Evolutionary conservation across 1,140 invertebrate species (phyloP).

Genomic region (Penaeus indicus): DNA sequence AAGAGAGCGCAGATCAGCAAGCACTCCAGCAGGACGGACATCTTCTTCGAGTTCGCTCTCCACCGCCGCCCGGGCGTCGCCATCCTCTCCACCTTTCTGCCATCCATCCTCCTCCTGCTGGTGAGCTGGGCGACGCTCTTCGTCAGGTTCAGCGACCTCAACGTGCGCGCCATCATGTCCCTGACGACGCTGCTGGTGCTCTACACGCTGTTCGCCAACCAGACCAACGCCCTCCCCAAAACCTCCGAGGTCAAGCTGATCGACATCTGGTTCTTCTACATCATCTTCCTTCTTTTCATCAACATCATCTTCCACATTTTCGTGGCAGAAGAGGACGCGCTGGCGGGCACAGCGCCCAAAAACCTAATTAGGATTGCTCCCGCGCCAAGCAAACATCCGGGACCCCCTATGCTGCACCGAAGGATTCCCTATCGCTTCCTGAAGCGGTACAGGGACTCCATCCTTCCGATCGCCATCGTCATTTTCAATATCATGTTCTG

Average conservation of each 20-base stretch:
- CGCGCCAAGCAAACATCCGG: neutral
- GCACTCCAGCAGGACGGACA: neutral
- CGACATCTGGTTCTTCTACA: constrained; percentile 56
- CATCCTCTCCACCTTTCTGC: constrained; percentile 49
- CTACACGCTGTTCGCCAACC: constrained; percentile 54
- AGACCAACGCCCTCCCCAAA: constrained; percentile 37
- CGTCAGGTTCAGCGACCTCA: constrained; percentile 35
- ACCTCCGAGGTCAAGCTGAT: constrained; percentile 50
- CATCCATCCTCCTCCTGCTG: constrained; percentile 34
- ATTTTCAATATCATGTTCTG: neutral
- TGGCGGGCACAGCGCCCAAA: neutral
- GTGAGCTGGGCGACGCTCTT: constrained; percentile 43
- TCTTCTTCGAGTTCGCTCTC: constrained; percentile 27
- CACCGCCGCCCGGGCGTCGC: constrained; percentile 19
- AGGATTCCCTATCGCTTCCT: neutral
- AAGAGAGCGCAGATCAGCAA: neutral
- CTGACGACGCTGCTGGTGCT: constrained; percentile 59
- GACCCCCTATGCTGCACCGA: neutral
- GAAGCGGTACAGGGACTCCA: neutral
- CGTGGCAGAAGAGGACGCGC: neutral
- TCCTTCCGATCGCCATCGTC: neutral
- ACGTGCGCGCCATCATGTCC: constrained; percentile 45
- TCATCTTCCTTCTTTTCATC: constrained; percentile 51
- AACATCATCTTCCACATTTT: constrained; percentile 49
- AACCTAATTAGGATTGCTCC: neutral